A percentile compares a stretch with the other conserved stretches of the same genome.
These are phyloP conservation scores for Artibeus jamaicensis DNA, from an alignment of 2,797 vertebrate genomes.

Conservation along the genomic window DNA sequence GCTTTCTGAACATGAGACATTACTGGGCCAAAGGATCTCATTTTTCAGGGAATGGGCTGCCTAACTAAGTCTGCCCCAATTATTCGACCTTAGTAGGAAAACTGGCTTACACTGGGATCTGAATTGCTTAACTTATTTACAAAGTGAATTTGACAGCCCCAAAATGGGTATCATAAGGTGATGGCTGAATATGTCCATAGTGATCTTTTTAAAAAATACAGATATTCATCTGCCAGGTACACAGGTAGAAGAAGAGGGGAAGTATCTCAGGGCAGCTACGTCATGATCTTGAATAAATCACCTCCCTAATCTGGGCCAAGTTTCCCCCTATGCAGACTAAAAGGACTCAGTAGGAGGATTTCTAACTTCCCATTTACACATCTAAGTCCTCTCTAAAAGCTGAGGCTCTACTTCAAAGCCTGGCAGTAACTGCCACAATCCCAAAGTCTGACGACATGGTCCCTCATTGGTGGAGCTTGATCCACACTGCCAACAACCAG, in stretches of 20 bases:
- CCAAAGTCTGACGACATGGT: neutral
- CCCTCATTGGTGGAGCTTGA: neutral
- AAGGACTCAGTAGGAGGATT: neutral
- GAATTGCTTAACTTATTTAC: neutral
- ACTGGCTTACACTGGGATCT: neutral
- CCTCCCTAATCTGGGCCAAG: neutral
- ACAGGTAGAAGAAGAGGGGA: neutral
- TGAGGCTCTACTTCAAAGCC: neutral
- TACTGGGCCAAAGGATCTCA: neutral
- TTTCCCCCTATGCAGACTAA: neutral
- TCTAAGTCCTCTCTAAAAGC: neutral
- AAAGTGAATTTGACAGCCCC: neutral
- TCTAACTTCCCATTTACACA: neutral
- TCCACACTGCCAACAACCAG: neutral
- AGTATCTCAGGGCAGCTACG: neutral
- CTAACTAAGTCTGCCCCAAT: neutral
- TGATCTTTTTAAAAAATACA: neutral
- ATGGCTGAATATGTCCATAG: neutral
- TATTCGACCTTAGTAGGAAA: neutral
- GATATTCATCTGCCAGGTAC: neutral
- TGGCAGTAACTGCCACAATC: neutral
- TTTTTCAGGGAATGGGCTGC: neutral
- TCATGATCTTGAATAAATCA: neutral
- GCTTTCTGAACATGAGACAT: neutral
- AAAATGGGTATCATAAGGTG: neutral